phyloP scores from a whole-genome alignment of 2,797 vertebrate genomes.

The Sebastes nivosus region DNA sequence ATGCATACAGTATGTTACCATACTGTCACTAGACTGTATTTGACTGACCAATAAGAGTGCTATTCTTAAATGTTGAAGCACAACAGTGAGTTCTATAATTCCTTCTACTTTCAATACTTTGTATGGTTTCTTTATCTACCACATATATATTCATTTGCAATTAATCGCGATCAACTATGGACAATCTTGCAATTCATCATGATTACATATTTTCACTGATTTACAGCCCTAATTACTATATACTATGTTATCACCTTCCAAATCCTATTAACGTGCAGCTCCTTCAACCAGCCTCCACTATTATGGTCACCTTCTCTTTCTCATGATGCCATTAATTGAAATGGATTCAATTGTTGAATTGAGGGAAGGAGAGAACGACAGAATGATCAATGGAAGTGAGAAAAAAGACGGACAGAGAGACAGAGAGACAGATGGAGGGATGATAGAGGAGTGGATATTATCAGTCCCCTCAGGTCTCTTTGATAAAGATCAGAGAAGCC shows the following conservation, averaged over 20 bases:
- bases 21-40: too few species aligned
- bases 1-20: background rate
- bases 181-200: too few species aligned
- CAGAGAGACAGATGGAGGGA: constrained; percentile 31
- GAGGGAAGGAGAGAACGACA: constrained; percentile 1
- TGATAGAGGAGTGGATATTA: constrained; percentile 60
- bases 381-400: constrained; percentile 23
- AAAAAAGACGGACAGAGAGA: constrained; percentile 24
- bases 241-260: background rate
- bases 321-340: constrained; percentile 17
- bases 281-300: background rate
- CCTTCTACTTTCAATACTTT: background rate
- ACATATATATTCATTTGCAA: background rate
- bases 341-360: constrained; percentile 24
- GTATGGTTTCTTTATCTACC: background rate
- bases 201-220: too few species aligned
- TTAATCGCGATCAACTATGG: too few species aligned
- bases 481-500: constrained; percentile 70
- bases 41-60: background rate
- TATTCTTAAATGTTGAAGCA: background rate
- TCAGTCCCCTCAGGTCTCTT: constrained; percentile 66
- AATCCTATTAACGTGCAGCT: background rate
- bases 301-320: constrained; percentile 29
- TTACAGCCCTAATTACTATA: too few species aligned
- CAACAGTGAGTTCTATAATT: background rate